phyloP scores from a whole-genome alignment of 2,113 vertebrate genomes.

The Arvicanthis niloticus region DNA sequence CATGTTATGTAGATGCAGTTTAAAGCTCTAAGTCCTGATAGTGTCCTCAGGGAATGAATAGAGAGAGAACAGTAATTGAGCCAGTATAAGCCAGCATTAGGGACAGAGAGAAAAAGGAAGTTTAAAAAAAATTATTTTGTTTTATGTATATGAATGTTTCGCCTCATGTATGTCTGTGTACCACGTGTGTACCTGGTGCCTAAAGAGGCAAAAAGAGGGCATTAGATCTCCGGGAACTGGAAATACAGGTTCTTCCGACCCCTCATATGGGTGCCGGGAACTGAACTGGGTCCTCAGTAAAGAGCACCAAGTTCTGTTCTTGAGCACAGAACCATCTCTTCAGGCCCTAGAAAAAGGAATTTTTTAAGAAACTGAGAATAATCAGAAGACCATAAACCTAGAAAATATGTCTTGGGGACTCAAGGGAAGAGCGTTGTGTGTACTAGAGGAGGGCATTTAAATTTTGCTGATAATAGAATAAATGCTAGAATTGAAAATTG shows the following conservation, averaged over 20 bases:
- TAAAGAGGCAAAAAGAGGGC: neutral
- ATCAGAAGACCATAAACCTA: slow-evolving; percentile 8
- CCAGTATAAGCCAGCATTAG: neutral
- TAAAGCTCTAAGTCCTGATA: slow-evolving; percentile 15
- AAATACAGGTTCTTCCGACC: neutral
- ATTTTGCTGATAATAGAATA: slow-evolving; percentile 50
- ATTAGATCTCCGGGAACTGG: neutral
- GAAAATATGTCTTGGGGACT: slow-evolving; percentile 14
- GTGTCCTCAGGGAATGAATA: slow-evolving; percentile 19
- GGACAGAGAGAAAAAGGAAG: neutral
- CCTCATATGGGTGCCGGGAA: neutral
- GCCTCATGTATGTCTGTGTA: neutral
- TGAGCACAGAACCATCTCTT: neutral
- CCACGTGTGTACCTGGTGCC: neutral
- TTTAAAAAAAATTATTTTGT: neutral
- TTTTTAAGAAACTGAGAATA: neutral
- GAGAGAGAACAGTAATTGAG: neutral
- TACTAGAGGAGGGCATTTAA: neutral
- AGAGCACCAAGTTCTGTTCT: neutral
- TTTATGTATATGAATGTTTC: neutral
- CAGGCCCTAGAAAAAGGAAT: neutral
- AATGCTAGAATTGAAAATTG: slow-evolving; percentile 48
- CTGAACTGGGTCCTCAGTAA: neutral
- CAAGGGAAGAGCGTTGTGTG: slow-evolving; percentile 31
- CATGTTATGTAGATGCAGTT: slow-evolving; percentile 27